Conservation (phyloP, 2,797 vertebrate genomes). For the Stomatorhinus walkeri region DNA sequence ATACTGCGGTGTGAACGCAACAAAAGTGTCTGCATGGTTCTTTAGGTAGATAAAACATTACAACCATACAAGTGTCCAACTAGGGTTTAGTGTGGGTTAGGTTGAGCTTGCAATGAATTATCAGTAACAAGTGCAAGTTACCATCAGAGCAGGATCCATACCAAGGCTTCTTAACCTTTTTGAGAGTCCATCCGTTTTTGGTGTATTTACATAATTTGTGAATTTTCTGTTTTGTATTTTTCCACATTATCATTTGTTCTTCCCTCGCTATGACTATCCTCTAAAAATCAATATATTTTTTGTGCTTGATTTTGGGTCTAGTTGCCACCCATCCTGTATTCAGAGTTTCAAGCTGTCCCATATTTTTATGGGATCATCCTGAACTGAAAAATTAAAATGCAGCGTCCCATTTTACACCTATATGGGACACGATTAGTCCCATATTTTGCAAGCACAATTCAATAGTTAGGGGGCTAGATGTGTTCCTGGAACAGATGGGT, state of each 20-base stretch:
- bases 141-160: background rate
- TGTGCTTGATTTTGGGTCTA: background rate
- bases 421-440: background rate
- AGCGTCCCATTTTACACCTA: background rate
- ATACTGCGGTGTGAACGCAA: background rate
- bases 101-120: background rate
- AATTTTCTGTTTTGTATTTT: background rate
- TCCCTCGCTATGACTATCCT: background rate
- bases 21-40: background rate
- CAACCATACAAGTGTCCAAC: background rate
- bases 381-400: background rate
- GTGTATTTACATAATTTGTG: background rate
- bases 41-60: background rate
- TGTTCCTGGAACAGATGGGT: background rate
- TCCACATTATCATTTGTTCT: background rate
- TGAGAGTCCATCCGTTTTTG: background rate
- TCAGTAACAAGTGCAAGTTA: background rate
- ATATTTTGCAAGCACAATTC: background rate
- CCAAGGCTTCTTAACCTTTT: background rate
- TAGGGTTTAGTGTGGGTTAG: background rate
- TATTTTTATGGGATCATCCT: background rate
- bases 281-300: background rate
- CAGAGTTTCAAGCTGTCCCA: background rate
- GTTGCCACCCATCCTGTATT: background rate
- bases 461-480: background rate